These are phyloP conservation scores for Drosophila busckii DNA, from an alignment of 1,140 invertebrate genomes.

Conservation along the genomic window DNA sequence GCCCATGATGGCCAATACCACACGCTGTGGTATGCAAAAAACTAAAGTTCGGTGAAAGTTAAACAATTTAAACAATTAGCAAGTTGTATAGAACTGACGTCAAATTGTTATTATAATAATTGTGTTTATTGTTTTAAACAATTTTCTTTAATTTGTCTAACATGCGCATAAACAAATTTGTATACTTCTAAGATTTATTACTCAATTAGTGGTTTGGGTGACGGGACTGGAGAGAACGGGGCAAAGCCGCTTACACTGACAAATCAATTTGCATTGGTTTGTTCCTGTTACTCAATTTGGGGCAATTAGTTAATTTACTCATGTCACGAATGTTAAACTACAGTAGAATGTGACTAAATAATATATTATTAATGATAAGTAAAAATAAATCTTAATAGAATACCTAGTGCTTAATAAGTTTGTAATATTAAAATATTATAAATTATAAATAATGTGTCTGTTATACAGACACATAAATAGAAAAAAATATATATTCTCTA, in stretches of 20 bases:
- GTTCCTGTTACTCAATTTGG: too few species aligned
- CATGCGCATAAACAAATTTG: constrained; percentile 54
- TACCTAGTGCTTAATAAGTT: too few species aligned
- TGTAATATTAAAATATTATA: too few species aligned
- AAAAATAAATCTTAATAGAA: too few species aligned
- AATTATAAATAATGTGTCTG: too few species aligned
- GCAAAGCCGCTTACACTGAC: constrained; percentile 56
- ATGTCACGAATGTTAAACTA: too few species aligned
- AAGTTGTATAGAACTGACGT: constrained; percentile 17
- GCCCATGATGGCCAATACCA: constrained; percentile 89
- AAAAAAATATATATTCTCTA: too few species aligned
- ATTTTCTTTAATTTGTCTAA: constrained; percentile 49
- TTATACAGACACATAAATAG: too few species aligned
- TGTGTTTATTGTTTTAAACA: constrained; percentile 16
- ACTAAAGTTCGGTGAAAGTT: constrained; percentile 79
- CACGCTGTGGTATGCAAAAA: constrained; percentile 85
- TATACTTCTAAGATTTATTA: constrained; percentile 24
- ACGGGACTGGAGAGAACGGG: too few species aligned
- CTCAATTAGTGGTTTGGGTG: constrained; percentile 59
- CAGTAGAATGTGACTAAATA: too few species aligned
- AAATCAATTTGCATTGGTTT: constrained; percentile 61
- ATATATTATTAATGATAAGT: too few species aligned
- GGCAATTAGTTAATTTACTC: too few species aligned
- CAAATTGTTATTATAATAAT: constrained; percentile 19
- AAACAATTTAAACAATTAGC: constrained; percentile 9